Evolutionary conservation across 2,888 invertebrate genomes (phyloP).

Genomic region (Lymantria monacha): DNA sequence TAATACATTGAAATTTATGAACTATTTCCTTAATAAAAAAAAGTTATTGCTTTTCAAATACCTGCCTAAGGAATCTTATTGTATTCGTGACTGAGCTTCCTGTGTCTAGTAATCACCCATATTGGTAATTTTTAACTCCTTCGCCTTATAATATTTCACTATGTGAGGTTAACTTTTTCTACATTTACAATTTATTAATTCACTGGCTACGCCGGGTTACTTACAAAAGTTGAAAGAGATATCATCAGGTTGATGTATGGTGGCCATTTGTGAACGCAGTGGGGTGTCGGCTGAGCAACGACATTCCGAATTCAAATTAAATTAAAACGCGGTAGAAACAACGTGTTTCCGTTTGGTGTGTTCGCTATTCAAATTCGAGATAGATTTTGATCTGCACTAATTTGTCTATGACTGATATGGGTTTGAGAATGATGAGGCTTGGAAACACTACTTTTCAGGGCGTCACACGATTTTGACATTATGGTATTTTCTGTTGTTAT

Average conservation of each 20-base stretch:
- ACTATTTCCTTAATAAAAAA: slow-evolving; percentile 6
- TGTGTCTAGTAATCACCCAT: slow-evolving; percentile 18
- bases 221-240: slow-evolving; percentile 79
- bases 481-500: no score
- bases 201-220: slow-evolving; percentile 59
- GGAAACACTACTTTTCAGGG: background rate
- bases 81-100: slow-evolving; percentile 13
- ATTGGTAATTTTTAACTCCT: slow-evolving; percentile 25
- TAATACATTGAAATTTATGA: background rate
- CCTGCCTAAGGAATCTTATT: slow-evolving; percentile 3
- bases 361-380: slow-evolving; percentile 64
- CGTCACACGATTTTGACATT: no score
- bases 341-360: slow-evolving; percentile 67
- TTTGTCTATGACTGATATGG: slow-evolving; percentile 69
- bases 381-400: slow-evolving; percentile 76
- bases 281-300: slow-evolving; percentile 64
- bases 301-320: slow-evolving; percentile 78
- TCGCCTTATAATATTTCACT: slow-evolving; percentile 52
- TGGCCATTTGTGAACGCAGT: slow-evolving; percentile 75
- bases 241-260: slow-evolving; percentile 79
- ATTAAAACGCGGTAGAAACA: slow-evolving; percentile 80
- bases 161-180: slow-evolving; percentile 53
- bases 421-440: background rate
- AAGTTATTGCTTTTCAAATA: no score
- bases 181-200: slow-evolving; percentile 64